These are phyloP conservation scores for Telmatochromis brachygnathus DNA, from an alignment of 2,113 vertebrate genomes.

Conservation along the genomic window DNA sequence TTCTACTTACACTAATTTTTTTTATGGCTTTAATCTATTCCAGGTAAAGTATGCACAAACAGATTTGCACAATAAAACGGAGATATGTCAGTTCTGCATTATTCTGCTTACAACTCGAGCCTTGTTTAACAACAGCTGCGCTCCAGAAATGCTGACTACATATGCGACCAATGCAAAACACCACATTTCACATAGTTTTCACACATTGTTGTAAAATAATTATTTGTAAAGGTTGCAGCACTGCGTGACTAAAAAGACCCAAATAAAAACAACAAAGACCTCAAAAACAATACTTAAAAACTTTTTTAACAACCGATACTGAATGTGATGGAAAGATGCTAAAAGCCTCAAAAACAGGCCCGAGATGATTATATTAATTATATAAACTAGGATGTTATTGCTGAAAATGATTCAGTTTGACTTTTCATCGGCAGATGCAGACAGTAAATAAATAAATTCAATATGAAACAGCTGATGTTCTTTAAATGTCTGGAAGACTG, in stretches of 20 bases:
- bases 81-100: background rate
- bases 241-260: accelerated
- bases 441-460: background rate
- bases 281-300: background rate
- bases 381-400: background rate
- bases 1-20: background rate
- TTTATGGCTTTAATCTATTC: background rate
- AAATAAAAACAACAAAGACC: background rate
- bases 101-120: background rate
- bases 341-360: background rate
- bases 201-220: background rate
- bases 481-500: background rate
- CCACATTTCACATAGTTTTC: background rate
- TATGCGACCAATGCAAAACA: background rate
- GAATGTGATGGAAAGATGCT: background rate
- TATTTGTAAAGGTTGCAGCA: background rate
- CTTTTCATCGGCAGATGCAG: background rate
- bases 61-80: background rate
- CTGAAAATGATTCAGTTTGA: background rate
- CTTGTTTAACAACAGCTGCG: background rate
- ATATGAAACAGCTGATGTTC: background rate
- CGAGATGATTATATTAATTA: background rate
- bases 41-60: background rate
- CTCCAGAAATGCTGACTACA: background rate
- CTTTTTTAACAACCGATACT: background rate